These are phyloP conservation scores for Athene cunicularia DNA, from an alignment of 2,113 vertebrate species.

Conservation along the genomic window DNA sequence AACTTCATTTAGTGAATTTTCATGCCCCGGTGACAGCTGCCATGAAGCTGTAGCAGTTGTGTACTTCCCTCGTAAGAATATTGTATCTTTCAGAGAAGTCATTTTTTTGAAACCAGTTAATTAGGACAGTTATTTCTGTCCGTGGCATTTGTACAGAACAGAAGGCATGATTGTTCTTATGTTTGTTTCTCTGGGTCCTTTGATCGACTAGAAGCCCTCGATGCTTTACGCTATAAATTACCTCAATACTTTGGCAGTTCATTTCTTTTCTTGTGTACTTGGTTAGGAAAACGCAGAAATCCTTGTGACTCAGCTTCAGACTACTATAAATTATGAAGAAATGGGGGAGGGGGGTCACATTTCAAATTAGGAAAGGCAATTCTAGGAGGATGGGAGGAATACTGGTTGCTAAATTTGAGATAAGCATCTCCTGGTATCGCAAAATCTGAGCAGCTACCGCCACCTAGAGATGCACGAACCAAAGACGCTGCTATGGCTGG, in stretches of 20 bases:
- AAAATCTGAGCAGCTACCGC: slow-evolving; percentile 63
- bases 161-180: slow-evolving; percentile 64
- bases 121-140: slow-evolving; percentile 76
- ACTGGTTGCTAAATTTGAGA: slow-evolving; percentile 47
- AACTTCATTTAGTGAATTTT: slow-evolving; percentile 35
- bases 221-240: slow-evolving; percentile 68
- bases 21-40: slow-evolving; percentile 49
- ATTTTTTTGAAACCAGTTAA: slow-evolving; percentile 65
- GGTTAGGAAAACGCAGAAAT: slow-evolving; percentile 50
- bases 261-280: slow-evolving; percentile 49
- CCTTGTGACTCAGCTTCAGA: slow-evolving; percentile 52
- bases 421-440: slow-evolving; percentile 11
- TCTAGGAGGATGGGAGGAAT: slow-evolving; percentile 29
- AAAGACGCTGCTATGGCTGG: neutral
- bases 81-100: slow-evolving; percentile 51
- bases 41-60: slow-evolving; percentile 55
- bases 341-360: slow-evolving; percentile 50
- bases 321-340: slow-evolving; percentile 67
- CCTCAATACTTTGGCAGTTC: slow-evolving; percentile 44
- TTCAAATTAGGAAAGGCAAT: slow-evolving; percentile 50
- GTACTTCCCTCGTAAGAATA: slow-evolving; percentile 49
- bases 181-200: slow-evolving; percentile 69
- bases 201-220: slow-evolving; percentile 67
- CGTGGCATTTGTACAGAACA: slow-evolving; percentile 68
- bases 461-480: slow-evolving; percentile 62